Conservation (phyloP, 2,888 invertebrate species). For the Quadroppia sp. region DNA sequence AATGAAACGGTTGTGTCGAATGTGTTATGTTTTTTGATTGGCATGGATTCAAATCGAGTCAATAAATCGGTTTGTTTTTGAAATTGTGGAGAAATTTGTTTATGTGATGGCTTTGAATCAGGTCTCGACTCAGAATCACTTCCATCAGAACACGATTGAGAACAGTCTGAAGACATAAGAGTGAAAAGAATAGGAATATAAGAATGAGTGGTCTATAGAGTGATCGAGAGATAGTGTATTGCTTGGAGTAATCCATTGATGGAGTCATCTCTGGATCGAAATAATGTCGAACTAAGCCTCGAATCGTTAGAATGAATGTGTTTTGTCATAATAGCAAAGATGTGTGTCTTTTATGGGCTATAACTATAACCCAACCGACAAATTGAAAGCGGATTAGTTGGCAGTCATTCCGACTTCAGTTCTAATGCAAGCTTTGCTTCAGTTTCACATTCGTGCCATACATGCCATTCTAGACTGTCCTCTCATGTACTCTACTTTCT, state of each 20-base stretch:
- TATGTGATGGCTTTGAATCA: constrained; percentile 14
- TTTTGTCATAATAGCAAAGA: constrained; percentile 35
- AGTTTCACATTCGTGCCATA: neutral
- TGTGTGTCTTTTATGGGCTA: constrained; percentile 34
- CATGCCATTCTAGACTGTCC: neutral
- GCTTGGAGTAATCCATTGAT: constrained; percentile 32
- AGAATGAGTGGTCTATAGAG: no score
- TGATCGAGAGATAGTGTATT: neutral
- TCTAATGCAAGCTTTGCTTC: constrained; percentile 12
- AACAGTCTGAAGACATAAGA: constrained; percentile 38
- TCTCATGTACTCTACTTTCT: neutral
- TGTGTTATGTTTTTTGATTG: neutral
- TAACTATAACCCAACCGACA: constrained; percentile 35
- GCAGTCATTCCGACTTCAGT: constrained; percentile 28
- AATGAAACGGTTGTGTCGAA: constrained; percentile 2
- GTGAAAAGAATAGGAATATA: neutral
- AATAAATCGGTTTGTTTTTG: neutral
- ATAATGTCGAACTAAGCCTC: constrained; percentile 22
- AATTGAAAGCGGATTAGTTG: constrained; percentile 32
- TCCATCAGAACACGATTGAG: constrained; percentile 26
- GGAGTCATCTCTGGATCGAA: constrained; percentile 20
- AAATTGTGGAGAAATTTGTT: constrained; percentile 18
- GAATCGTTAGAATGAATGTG: constrained; percentile 26
- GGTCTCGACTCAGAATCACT: constrained; percentile 29
- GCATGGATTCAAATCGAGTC: neutral